Evolutionary conservation across 2,888 invertebrate species (phyloP).

Genomic region (Drosophila acutilabella): DNA sequence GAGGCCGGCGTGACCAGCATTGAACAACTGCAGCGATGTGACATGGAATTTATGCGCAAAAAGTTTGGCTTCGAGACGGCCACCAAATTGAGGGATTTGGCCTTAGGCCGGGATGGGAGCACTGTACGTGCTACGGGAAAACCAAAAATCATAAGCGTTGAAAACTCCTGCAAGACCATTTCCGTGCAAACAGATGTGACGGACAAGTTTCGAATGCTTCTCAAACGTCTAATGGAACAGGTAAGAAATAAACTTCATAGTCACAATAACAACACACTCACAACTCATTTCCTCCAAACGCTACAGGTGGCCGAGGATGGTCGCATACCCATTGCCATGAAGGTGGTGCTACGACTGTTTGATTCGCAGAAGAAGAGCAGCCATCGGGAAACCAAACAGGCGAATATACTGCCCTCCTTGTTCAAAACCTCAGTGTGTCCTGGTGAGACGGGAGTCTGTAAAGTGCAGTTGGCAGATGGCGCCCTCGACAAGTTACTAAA

Average conservation of each 20-base stretch:
- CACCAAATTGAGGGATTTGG: conserved; percentile 89
- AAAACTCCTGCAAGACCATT: conserved; percentile 91
- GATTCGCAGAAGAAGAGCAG: conserved; percentile 89
- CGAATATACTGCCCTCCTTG: conserved; percentile 89
- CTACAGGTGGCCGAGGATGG: conserved; percentile 89
- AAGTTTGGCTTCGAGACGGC: conserved; percentile 90
- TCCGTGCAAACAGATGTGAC: conserved; percentile 91
- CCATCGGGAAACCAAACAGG: conserved; percentile 91
- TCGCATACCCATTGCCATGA: conserved; percentile 90
- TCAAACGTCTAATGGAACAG: conserved; percentile 89
- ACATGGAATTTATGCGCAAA: conserved; percentile 87
- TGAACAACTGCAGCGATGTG: conserved; percentile 88
- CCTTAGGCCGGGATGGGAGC: conserved; percentile 91
- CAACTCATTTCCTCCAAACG: neutral
- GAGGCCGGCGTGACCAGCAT: conserved; percentile 89
- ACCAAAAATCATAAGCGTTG: conserved; percentile 92
- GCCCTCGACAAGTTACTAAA: conserved; percentile 89
- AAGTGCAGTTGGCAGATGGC: conserved; percentile 85
- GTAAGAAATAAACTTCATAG: conserved; percentile 80
- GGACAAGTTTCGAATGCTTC: conserved; percentile 89
- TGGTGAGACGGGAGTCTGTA: conserved; percentile 83
- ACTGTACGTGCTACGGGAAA: conserved; percentile 91
- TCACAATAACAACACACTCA: too few species aligned
- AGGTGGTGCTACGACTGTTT: conserved; percentile 90
- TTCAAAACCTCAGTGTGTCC: conserved; percentile 85